phyloP scores from a whole-genome alignment of 2,797 vertebrate species.

The Tadarida brasiliensis region DNA sequence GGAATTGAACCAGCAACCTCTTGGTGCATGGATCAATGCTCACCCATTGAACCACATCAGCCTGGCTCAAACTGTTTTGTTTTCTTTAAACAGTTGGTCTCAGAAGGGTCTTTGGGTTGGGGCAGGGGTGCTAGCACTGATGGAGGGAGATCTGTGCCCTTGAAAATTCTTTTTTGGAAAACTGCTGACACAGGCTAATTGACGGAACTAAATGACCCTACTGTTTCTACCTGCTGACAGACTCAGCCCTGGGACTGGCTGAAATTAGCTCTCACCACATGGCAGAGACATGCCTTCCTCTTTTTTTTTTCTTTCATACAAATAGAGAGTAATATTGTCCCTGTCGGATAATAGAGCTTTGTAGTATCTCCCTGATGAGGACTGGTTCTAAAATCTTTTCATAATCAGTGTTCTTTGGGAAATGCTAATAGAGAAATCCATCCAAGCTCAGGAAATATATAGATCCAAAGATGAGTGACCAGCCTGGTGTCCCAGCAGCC shows the following conservation, averaged over 20 bases:
- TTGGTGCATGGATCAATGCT: too few species aligned
- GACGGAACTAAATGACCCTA: slow-evolving; percentile 60
- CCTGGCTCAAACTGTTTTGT: too few species aligned
- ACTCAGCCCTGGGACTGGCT: neutral
- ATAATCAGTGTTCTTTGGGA: slow-evolving; percentile 5
- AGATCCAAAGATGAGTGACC: neutral
- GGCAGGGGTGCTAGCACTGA: neutral
- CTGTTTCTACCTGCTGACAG: slow-evolving; percentile 74
- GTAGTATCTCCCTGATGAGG: neutral
- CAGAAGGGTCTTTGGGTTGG: slow-evolving; percentile 39
- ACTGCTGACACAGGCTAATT: slow-evolving; percentile 62
- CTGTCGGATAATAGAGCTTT: slow-evolving; percentile 33
- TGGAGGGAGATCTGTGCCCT: slow-evolving; percentile 53
- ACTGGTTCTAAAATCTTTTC: slow-evolving; percentile 2
- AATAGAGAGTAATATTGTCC: neutral
- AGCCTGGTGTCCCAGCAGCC: neutral
- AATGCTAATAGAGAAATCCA: neutral
- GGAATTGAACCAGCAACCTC: too few species aligned
- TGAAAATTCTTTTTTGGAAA: slow-evolving; percentile 73
- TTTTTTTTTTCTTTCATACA: neutral
- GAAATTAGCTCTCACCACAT: slow-evolving; percentile 39
- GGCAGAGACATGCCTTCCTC: slow-evolving; percentile 13
- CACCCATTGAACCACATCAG: too few species aligned
- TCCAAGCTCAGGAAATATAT: neutral
- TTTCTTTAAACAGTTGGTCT: slow-evolving; percentile 29